Evolutionary conservation across 2,888 invertebrate species (phyloP).

Genomic region (Acanthosepion lycidas): DNA sequence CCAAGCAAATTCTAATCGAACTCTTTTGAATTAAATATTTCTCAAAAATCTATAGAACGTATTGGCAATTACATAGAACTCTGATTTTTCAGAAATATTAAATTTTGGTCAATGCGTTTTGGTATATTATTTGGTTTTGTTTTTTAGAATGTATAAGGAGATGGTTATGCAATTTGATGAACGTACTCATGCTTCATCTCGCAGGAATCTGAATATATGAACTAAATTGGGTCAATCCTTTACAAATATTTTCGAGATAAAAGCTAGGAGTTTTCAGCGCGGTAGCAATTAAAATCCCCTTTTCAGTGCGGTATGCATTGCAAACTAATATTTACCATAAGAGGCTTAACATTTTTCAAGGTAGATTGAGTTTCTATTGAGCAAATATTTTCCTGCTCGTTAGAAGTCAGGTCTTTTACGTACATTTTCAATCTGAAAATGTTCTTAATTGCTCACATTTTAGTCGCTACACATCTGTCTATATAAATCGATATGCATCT

Average conservation of each 20-base stretch:
- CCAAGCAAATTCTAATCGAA: neutral
- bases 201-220: neutral
- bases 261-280: neutral
- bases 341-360: neutral
- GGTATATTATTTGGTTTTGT: neutral
- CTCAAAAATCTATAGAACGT: neutral
- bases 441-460: neutral
- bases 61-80: neutral
- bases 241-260: neutral
- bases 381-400: neutral
- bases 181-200: neutral
- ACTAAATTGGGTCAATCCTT: neutral
- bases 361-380: neutral
- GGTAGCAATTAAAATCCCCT: neutral
- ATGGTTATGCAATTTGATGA: neutral
- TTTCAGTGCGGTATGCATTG: neutral
- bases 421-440: too few relatives aligned
- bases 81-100: neutral
- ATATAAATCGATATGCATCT: neutral
- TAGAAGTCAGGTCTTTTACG: neutral
- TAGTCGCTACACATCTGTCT: neutral
- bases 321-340: neutral
- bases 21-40: neutral
- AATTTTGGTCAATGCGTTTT: neutral
- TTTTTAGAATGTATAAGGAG: neutral